phyloP scores from a whole-genome alignment of 2,113 vertebrate genomes.

The Saimiri boliviensis region DNA sequence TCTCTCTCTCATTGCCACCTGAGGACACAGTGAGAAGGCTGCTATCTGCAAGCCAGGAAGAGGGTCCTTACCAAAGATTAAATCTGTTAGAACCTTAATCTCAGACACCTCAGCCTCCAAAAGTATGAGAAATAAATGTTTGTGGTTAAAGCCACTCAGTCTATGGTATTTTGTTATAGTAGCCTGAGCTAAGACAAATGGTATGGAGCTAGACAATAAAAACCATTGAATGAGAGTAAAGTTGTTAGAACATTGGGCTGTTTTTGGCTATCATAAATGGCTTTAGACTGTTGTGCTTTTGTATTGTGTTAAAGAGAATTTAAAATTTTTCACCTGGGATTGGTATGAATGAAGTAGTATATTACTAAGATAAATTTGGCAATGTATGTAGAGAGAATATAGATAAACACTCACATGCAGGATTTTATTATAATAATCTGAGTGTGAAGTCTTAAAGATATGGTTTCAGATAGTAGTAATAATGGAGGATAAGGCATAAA shows the following conservation, averaged over 20 bases:
- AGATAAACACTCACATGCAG: not conserved
- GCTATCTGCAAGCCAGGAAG: not conserved
- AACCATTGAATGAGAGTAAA: not conserved
- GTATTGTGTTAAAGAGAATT: not conserved
- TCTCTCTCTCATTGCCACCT: not conserved
- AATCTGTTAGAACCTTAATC: not conserved
- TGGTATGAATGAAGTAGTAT: not conserved
- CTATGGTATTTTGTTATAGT: not conserved
- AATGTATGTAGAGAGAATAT: not conserved
- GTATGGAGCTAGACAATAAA: not conserved
- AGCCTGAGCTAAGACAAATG: not conserved
- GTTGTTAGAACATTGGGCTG: not conserved
- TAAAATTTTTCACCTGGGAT: not conserved
- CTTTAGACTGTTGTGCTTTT: not conserved
- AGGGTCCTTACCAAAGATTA: not conserved
- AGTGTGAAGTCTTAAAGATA: not conserved
- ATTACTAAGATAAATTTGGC: not conserved
- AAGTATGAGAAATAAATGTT: not conserved
- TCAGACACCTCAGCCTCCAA: not conserved
- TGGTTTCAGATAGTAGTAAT: not conserved
- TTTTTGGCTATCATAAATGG: not conserved
- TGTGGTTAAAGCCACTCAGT: not conserved
- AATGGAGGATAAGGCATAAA: not conserved
- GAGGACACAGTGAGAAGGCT: not conserved
- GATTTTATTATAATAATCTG: not conserved